Conservation (phyloP, 1,140 invertebrate species). For the Aphelinus certus region DNA sequence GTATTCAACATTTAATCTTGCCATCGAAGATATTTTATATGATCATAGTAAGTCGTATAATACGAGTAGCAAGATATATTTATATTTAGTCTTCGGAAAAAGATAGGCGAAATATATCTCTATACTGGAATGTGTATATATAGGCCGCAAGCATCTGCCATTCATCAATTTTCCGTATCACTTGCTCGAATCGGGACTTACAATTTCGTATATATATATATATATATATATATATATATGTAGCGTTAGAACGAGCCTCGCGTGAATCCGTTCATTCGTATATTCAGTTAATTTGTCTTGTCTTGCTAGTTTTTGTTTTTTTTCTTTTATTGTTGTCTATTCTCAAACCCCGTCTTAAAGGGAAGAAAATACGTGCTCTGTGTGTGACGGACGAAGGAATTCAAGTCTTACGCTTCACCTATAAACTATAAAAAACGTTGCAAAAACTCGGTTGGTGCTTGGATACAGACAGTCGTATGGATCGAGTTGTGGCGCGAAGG, state of each 20-base stretch:
- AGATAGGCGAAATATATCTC: not conserved
- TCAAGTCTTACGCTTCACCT: conserved; percentile 4
- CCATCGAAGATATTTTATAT: not conserved
- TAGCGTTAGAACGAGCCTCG: too few species aligned
- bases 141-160: conserved; percentile 2
- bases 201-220: not conserved
- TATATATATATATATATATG: not conserved
- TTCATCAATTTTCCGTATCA: not conserved
- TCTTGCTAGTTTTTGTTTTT: too few species aligned
- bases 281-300: too few species aligned
- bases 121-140: not conserved
- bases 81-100: not conserved
- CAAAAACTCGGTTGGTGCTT: not conserved
- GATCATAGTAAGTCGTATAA: too few species aligned
- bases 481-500: too few species aligned
- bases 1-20: conserved; percentile 16
- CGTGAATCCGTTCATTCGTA: too few species aligned
- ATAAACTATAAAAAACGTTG: conserved; percentile 9
- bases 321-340: too few species aligned
- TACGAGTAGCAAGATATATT: not conserved
- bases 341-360: not conserved
- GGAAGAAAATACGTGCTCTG: not conserved
- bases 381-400: not conserved
- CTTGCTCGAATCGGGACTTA: conserved; percentile 1
- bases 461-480: too few species aligned